Evolutionary conservation across 2,888 invertebrate species (phyloP).

Genomic region (Caenorhabditis sp.): DNA sequence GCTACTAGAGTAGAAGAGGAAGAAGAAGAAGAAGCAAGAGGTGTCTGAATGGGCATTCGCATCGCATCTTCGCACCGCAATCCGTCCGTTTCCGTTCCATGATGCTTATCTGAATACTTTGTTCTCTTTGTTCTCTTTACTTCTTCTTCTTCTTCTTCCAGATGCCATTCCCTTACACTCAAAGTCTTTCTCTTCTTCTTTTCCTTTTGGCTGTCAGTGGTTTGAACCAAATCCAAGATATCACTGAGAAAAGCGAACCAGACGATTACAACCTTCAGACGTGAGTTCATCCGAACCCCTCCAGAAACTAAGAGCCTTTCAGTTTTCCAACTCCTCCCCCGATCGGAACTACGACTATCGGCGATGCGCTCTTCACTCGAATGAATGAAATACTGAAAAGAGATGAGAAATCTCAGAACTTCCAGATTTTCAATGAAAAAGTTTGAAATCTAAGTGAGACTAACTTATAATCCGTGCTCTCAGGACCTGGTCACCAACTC

Average conservation of each 20-base stretch:
- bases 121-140: too few relatives aligned
- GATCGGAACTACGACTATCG: slow-evolving; percentile 31
- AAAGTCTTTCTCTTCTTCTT: neutral
- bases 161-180: too few relatives aligned
- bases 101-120: too few relatives aligned
- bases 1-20: too few relatives aligned
- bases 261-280: slow-evolving; percentile 35
- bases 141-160: too few relatives aligned
- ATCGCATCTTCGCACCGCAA: too few relatives aligned
- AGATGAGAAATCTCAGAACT: slow-evolving; percentile 42
- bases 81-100: too few relatives aligned
- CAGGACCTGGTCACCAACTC: slow-evolving; percentile 37
- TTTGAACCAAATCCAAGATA: slow-evolving; percentile 38
- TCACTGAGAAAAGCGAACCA: slow-evolving; percentile 21
- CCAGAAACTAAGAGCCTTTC: neutral
- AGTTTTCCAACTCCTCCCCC: slow-evolving; percentile 57
- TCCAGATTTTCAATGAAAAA: slow-evolving; percentile 53
- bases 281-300: neutral
- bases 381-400: slow-evolving; percentile 37
- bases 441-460: neutral
- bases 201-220: neutral
- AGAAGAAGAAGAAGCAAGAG: too few relatives aligned
- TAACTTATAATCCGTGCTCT: neutral
- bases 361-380: slow-evolving; percentile 15
- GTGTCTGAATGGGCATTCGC: too few relatives aligned